Percentiles rank a stretch among this genome's conserved stretches.
phyloP scores from a whole-genome alignment of 35 echinoderm and acorn worm species.

The Amphiura filiformis region DNA sequence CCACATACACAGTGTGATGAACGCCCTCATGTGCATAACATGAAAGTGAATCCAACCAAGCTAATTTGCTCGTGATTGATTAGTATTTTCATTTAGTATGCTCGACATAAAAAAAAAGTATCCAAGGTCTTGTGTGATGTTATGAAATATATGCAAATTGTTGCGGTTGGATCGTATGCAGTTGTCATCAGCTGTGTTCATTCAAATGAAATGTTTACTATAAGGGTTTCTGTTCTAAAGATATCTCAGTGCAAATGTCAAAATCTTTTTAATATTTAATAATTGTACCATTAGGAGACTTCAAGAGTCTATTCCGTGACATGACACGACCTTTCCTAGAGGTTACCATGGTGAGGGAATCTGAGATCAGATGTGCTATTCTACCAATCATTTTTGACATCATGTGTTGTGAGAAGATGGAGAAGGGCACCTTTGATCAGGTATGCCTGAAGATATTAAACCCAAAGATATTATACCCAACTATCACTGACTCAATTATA shows the following conservation, averaged over 20 bases:
- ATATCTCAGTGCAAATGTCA: too few species aligned
- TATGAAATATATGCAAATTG: too few species aligned
- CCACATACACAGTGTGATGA: too few species aligned
- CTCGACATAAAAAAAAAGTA: not conserved
- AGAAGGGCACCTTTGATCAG: conserved; percentile 49
- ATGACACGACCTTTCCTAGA: conserved; percentile 75
- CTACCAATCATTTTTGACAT: conserved; percentile 93
- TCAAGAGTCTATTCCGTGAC: conserved; percentile 51
- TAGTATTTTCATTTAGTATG: too few species aligned
- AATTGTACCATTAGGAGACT: conserved; percentile 19
- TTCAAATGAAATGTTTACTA: not conserved
- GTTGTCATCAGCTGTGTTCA: not conserved
- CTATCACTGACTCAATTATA: not conserved
- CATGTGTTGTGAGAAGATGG: conserved; percentile 74
- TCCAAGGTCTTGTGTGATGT: too few species aligned
- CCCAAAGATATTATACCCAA: too few species aligned
- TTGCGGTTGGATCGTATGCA: too few species aligned
- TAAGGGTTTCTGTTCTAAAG: not conserved
- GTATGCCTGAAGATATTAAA: not conserved
- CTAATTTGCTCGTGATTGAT: too few species aligned
- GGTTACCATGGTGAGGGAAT: conserved; percentile 73
- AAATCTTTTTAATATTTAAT: too few species aligned
- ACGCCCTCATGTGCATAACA: too few species aligned
- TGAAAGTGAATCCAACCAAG: too few species aligned
- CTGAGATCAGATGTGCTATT: conserved; percentile 44